Percentiles rank a stretch among this genome's conserved stretches.
Evolutionary conservation across 92 coral and sea anemone species (phyloP).

Genomic region (Bergia sp.): DNA sequence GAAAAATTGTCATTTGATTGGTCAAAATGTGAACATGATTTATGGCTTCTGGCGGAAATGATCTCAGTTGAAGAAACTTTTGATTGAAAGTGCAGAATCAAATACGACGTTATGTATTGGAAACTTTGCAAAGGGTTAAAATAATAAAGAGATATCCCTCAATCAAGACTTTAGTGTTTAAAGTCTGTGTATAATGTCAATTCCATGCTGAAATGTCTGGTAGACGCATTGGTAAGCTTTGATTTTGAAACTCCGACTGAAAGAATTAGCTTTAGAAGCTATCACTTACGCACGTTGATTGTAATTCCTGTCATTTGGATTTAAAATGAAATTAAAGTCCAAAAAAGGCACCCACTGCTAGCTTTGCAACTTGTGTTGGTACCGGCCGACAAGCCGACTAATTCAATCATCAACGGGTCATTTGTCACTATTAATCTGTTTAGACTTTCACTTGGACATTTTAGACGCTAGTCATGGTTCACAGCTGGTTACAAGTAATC

Average conservation of each 20-base stretch:
- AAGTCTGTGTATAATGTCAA: too few species aligned
- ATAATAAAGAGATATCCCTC: background rate
- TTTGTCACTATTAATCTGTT: constrained; percentile 24
- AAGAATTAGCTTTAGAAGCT: background rate
- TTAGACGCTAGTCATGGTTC: background rate
- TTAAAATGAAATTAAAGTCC: background rate
- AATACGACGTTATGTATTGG: background rate
- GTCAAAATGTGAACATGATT: constrained; percentile 25
- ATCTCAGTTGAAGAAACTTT: constrained; percentile 11
- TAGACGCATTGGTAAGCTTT: background rate
- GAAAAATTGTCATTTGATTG: constrained; percentile 9
- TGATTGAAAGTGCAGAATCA: background rate
- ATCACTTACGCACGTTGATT: background rate
- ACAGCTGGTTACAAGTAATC: background rate
- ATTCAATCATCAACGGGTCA: constrained; percentile 42
- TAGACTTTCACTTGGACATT: background rate
- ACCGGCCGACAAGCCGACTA: constrained; percentile 35
- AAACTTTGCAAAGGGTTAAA: constrained; percentile 2
- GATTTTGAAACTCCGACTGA: background rate
- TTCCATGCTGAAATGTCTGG: background rate
- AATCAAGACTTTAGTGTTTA: background rate
- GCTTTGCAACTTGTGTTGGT: constrained; percentile 13
- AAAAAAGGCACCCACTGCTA: background rate
- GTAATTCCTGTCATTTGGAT: background rate
- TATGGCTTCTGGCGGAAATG: constrained; percentile 43